Percentiles rank a stretch among this genome's conserved stretches.
Evolutionary conservation across 2,888 invertebrate genomes (phyloP).

Genomic region (Cyclophora punctaria): DNA sequence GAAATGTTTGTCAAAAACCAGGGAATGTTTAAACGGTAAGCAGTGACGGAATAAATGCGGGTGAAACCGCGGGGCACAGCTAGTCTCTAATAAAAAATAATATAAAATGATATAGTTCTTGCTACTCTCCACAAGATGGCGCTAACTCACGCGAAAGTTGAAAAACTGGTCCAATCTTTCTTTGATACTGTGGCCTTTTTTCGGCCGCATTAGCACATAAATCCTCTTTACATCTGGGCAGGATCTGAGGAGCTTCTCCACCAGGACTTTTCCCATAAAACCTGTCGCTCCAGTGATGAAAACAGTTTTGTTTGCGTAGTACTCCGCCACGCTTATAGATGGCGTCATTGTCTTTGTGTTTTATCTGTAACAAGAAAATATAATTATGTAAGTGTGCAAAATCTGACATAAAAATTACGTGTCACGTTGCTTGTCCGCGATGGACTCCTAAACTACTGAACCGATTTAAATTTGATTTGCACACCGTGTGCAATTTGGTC

Average conservation of each 20-base stretch:
- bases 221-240: slow-evolving; percentile 81
- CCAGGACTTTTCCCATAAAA: slow-evolving; percentile 88
- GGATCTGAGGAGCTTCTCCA: slow-evolving; percentile 83
- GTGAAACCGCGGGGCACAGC: too few relatives aligned
- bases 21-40: too few relatives aligned
- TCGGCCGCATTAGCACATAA: slow-evolving; percentile 83
- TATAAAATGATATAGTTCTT: not conserved
- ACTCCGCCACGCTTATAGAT: slow-evolving; percentile 64
- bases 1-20: too few relatives aligned
- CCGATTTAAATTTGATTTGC: too few relatives aligned
- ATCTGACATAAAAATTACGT: not conserved
- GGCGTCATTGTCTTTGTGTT: slow-evolving; percentile 39
- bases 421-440: not conserved
- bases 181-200: slow-evolving; percentile 78
- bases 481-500: too few relatives aligned
- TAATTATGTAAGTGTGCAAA: not conserved
- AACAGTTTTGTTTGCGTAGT: slow-evolving; percentile 76
- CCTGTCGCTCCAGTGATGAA: slow-evolving; percentile 90
- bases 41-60: too few relatives aligned
- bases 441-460: too few relatives aligned
- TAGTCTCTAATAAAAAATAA: too few relatives aligned
- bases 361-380: slow-evolving; percentile 12
- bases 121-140: slow-evolving; percentile 27
- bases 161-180: slow-evolving; percentile 77
- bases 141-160: slow-evolving; percentile 62